Evolutionary conservation across 2,113 vertebrate genomes (phyloP), one percentile per base, ranked within the genome.

Genomic region (Phodopus roborovskii): DNA sequence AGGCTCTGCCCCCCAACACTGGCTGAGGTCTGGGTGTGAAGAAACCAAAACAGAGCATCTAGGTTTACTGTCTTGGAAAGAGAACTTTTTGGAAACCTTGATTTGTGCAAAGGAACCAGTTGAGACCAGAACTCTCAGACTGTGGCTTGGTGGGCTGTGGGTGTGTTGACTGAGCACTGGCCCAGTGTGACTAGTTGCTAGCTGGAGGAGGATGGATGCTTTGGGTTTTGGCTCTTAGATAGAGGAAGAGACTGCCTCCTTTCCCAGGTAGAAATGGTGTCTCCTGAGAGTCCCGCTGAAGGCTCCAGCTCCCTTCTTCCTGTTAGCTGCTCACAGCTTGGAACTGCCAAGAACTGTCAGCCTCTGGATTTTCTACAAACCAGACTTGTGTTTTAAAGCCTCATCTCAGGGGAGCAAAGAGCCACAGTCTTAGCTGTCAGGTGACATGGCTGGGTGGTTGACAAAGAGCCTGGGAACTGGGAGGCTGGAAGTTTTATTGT

Each of bases 391-490:
- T 93, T 96, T 79, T 94, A 88, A 83, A 95, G 73, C n/a, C 10
- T 85, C 17, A 45, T 84, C 91, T 94, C 86, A 1, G 53, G 96
- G 94, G 95, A 83, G 45, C 0, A 0, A 71, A 5, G 86, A 91
- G 94, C 78, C 74, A n/a, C 62, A 53, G 50, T 70, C 86, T 91
- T 48, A 95, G 92, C 96, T 88, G 81, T 62, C 86, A 92, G 96
- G 95, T 88, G 92, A 88, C 90, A 71, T 62, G 94, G 79, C 53
- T 71, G 36, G 7, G 70, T 74, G 94, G 92, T 81, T 92, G 92
- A 92, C 96, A 95, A 83, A 90, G 82, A 91, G 96, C 95, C 94
- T 97, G 97, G 96, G 96, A 97, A 96, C 87, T 19, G 4, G 20
- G 91, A 92, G 95, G 74, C 64, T 75, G 56, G 64, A 89, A 94